Percentiles rank a stretch among this genome's conserved stretches.
phyloP scores from a whole-genome alignment of 2,797 vertebrate species.

The Hapalemur alaotrensis region DNA sequence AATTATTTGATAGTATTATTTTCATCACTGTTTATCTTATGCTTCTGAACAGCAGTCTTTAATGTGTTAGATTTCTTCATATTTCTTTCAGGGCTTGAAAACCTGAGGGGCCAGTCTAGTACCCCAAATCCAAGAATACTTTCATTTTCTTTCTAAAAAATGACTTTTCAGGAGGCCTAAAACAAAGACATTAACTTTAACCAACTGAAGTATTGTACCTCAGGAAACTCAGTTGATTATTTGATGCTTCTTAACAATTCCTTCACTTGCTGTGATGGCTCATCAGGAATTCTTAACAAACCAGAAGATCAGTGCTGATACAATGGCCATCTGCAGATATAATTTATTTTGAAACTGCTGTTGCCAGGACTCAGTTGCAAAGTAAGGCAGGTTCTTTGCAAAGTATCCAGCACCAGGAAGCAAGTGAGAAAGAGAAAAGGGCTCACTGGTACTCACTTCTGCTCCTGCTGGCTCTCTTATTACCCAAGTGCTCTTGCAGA shows the following conservation, averaged over 20 bases:
- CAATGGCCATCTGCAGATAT: neutral
- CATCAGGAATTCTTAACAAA: neutral
- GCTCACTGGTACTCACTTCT: neutral
- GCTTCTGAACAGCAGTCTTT: neutral
- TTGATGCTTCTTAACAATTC: neutral
- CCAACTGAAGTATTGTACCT: neutral
- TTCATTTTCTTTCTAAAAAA: neutral
- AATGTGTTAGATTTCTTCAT: neutral
- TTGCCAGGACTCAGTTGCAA: neutral
- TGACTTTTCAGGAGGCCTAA: neutral
- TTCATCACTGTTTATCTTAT: neutral
- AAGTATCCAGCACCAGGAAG: neutral
- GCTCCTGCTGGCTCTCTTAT: neutral
- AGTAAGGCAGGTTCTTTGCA: neutral
- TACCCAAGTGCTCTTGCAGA: neutral
- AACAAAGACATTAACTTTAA: neutral
- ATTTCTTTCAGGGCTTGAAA: neutral
- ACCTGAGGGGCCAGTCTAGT: neutral
- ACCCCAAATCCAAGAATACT: neutral
- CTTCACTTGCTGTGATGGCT: neutral
- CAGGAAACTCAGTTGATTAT: neutral
- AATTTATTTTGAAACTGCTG: slow-evolving; percentile 7
- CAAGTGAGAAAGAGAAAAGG: neutral
- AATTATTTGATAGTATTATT: neutral
- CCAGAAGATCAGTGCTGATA: neutral